Evolutionary conservation across 1,140 invertebrate species (phyloP).

Genomic region (Lethocerus indicus): DNA sequence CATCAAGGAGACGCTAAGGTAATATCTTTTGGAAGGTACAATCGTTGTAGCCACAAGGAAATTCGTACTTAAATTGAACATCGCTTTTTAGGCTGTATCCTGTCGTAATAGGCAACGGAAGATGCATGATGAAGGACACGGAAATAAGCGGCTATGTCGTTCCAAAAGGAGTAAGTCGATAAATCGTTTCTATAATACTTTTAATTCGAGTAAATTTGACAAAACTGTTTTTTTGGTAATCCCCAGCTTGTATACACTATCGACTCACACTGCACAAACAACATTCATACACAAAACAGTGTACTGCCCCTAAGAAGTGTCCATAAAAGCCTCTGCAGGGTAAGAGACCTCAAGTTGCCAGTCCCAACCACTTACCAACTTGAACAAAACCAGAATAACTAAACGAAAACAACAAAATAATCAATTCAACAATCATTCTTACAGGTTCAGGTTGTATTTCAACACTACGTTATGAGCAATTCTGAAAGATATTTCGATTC

Average conservation of each 20-base stretch:
- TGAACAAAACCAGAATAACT: neutral
- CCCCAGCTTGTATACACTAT: too few relatives aligned
- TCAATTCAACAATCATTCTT: too few relatives aligned
- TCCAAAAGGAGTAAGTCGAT: conserved; percentile 62
- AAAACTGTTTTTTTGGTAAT: too few relatives aligned
- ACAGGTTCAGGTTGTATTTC: conserved; percentile 66
- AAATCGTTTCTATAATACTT: too few relatives aligned
- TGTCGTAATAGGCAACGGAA: conserved; percentile 71
- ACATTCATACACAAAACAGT: neutral
- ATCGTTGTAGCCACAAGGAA: too few relatives aligned
- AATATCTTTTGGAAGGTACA: too few relatives aligned
- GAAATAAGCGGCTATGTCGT: conserved; percentile 65
- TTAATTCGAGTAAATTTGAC: too few relatives aligned
- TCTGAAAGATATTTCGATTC: conserved; percentile 49
- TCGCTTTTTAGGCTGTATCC: conserved; percentile 47
- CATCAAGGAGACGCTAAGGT: conserved; percentile 80
- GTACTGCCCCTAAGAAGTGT: neutral
- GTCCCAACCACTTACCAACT: neutral
- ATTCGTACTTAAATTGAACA: neutral
- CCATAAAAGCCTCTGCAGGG: neutral
- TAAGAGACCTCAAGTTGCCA: neutral
- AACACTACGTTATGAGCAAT: conserved; percentile 63
- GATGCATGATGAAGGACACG: conserved; percentile 59
- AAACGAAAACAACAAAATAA: neutral
- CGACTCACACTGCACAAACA: neutral